These are phyloP conservation scores for Asarcornis scutulata DNA, from an alignment of 2,113 vertebrate genomes.

Conservation along the genomic window DNA sequence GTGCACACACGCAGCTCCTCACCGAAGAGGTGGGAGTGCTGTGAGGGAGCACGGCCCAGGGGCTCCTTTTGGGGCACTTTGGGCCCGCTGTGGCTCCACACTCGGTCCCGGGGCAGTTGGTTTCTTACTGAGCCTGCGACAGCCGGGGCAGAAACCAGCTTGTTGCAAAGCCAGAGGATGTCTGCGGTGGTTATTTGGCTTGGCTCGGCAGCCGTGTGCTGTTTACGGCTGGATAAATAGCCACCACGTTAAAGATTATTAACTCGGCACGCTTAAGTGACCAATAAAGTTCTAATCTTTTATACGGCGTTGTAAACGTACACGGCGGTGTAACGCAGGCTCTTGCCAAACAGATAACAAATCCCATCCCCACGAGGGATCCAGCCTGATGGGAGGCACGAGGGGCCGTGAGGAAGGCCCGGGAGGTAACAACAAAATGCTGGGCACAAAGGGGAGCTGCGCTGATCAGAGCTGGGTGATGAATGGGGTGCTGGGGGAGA, in stretches of 20 bases:
- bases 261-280: constrained; percentile 42
- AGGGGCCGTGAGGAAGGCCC: neutral
- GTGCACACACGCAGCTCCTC: fast-evolving
- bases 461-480: neutral
- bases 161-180: neutral
- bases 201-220: constrained; percentile 2
- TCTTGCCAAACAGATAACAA: constrained; percentile 46
- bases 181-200: constrained; percentile 20
- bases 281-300: constrained; percentile 64
- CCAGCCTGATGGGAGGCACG: neutral
- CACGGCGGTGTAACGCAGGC: neutral
- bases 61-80: neutral
- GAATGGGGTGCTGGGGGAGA: neutral
- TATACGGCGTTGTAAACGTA: constrained; percentile 24
- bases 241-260: constrained; percentile 43
- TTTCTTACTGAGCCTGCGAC: neutral
- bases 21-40: neutral
- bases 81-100: neutral
- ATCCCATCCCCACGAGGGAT: neutral
- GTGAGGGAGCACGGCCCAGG: neutral
- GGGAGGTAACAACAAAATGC: neutral
- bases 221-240: constrained; percentile 37
- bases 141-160: neutral
- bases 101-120: neutral
- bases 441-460: neutral